These are phyloP conservation scores for Pristionchus maxplancki DNA, from an alignment of 2,888 invertebrate genomes.

Conservation along the genomic window DNA sequence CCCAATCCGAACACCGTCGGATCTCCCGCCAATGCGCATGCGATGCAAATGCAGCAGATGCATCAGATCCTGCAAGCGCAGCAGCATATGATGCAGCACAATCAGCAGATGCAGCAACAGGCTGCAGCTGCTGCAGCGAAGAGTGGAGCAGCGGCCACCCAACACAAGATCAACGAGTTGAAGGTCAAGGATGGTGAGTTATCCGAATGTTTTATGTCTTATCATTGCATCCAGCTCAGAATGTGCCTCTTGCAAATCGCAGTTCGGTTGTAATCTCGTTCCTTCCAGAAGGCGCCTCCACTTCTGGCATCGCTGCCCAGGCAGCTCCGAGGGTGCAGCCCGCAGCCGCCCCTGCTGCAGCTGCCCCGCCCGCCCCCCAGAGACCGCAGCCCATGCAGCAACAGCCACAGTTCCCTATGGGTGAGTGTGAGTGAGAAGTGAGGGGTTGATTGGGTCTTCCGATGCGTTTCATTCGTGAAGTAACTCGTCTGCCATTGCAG, in stretches of 20 bases:
- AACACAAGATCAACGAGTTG: constrained; percentile 48
- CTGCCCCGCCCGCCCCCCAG: not conserved
- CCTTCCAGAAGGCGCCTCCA: not conserved
- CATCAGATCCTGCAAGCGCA: not conserved
- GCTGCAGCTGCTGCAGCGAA: not conserved
- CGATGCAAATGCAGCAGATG: not conserved
- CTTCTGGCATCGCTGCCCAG: not conserved
- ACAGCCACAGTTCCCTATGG: not conserved
- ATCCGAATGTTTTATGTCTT: no score
- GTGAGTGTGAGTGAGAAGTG: not conserved
- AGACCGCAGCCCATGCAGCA: not conserved
- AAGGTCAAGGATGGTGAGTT: constrained; percentile 45
- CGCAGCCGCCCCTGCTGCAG: not conserved
- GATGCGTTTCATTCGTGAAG: not conserved
- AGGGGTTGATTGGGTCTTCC: not conserved
- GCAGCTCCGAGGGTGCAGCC: not conserved
- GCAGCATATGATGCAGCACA: constrained; percentile 20
- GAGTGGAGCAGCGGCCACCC: not conserved
- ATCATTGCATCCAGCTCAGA: not conserved
- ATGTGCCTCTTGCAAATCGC: not conserved
- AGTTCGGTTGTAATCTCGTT: no score
- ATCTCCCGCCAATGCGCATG: not conserved
- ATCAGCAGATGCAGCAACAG: not conserved
- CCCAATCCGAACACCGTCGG: not conserved
- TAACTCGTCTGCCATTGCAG: not conserved